Evolutionary conservation across 1,140 invertebrate genomes (phyloP).

Genomic region (Bombus impatiens): DNA sequence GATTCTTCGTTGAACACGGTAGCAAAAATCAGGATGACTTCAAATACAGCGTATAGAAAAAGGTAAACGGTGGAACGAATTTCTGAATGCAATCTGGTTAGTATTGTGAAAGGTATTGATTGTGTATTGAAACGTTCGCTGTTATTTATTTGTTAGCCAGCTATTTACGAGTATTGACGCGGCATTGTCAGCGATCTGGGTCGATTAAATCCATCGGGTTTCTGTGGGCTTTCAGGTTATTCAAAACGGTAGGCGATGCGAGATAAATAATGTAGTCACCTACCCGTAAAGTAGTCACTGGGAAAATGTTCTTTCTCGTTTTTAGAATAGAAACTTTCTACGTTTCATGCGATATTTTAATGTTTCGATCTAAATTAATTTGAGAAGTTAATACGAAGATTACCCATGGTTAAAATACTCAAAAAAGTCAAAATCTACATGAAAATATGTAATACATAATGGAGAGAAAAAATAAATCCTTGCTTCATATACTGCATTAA

Average conservation of each 20-base stretch:
- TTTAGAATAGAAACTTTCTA: not conserved
- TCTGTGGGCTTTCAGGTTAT: not conserved
- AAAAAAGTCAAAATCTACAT: not conserved
- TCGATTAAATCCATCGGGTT: not conserved
- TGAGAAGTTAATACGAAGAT: not conserved
- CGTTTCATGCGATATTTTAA: not conserved
- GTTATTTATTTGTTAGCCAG: not conserved
- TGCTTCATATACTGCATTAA: too few species aligned
- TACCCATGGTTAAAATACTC: not conserved
- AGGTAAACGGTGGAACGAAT: not conserved
- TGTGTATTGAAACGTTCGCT: not conserved
- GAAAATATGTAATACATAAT: not conserved
- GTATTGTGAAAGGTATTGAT: slow-evolving; percentile 15
- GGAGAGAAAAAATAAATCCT: not conserved
- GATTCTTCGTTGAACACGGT: not conserved
- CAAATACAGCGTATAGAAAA: too few species aligned
- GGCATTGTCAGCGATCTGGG: not conserved
- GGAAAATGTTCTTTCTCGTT: not conserved
- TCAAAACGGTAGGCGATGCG: not conserved
- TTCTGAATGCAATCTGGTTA: slow-evolving; percentile 16
- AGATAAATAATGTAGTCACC: not conserved
- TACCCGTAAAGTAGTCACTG: too few species aligned
- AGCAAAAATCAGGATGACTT: not conserved
- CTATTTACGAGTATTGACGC: not conserved
- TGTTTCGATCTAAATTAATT: not conserved